Percentiles rank a stretch among this genome's conserved stretches.
These are phyloP conservation scores for Gymnorhina tibicen DNA, from an alignment of 2,113 vertebrate species.

Conservation along the genomic window DNA sequence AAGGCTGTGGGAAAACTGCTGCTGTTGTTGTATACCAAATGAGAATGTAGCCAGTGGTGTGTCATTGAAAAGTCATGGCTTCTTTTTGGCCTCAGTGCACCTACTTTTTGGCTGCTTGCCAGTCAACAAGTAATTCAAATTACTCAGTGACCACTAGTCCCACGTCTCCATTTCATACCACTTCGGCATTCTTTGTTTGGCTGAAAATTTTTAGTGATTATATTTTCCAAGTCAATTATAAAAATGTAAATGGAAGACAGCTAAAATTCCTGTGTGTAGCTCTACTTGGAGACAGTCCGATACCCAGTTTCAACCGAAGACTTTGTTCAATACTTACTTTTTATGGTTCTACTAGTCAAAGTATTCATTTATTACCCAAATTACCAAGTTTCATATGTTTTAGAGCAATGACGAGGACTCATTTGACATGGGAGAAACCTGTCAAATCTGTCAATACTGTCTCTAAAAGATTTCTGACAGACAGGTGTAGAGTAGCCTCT, in stretches of 20 bases:
- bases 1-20: background rate
- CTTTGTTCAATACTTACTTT: background rate
- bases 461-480: background rate
- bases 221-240: background rate
- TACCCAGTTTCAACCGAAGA: background rate
- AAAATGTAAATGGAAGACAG: background rate
- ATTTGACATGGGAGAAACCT: background rate
- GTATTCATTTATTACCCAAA: background rate
- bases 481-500: background rate
- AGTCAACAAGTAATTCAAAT: background rate
- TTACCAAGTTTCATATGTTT: background rate
- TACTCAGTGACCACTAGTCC: background rate
- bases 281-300: background rate
- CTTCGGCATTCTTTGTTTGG: background rate
- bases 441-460: background rate
- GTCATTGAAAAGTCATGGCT: background rate
- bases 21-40: background rate
- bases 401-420: background rate
- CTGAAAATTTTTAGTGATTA: background rate
- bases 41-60: background rate
- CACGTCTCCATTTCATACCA: background rate
- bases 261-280: background rate
- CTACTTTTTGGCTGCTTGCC: background rate
- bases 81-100: background rate
- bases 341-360: background rate